Conservation (phyloP, 2,888 invertebrate genomes). For the Lasioglossum villosulum region DNA sequence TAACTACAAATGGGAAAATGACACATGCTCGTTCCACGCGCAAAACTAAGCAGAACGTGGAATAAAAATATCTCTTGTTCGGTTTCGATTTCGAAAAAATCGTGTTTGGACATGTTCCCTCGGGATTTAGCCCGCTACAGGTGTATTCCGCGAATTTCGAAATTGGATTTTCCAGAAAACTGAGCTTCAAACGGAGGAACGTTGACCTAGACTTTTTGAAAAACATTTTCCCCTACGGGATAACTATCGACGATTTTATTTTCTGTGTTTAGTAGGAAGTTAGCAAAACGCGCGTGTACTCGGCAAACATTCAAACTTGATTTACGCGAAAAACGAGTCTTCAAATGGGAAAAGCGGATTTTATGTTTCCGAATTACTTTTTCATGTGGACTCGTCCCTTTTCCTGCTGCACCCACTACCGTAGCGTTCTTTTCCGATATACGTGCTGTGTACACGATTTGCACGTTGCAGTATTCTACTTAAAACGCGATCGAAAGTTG, state of each 20-base stretch:
- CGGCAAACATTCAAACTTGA: not conserved
- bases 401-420: not conserved
- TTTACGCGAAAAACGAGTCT: not conserved
- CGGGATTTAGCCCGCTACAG: not conserved
- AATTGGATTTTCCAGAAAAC: not conserved
- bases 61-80: not conserved
- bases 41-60: not conserved
- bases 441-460: not conserved
- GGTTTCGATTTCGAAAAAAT: conserved; percentile 5
- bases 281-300: not conserved
- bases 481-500: not conserved
- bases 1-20: not conserved
- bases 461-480: not conserved
- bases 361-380: not conserved
- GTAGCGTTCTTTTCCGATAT: not conserved
- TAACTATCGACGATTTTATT: not conserved
- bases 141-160: not conserved
- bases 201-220: not conserved
- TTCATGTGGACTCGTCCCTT: not conserved
- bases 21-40: not conserved
- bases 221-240: not conserved
- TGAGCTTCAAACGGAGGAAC: not conserved
- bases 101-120: not conserved
- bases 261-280: not conserved
- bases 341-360: not conserved